phyloP scores from a whole-genome alignment of 2,888 invertebrate species.

The Sinodicranocentrus sp. region DNA sequence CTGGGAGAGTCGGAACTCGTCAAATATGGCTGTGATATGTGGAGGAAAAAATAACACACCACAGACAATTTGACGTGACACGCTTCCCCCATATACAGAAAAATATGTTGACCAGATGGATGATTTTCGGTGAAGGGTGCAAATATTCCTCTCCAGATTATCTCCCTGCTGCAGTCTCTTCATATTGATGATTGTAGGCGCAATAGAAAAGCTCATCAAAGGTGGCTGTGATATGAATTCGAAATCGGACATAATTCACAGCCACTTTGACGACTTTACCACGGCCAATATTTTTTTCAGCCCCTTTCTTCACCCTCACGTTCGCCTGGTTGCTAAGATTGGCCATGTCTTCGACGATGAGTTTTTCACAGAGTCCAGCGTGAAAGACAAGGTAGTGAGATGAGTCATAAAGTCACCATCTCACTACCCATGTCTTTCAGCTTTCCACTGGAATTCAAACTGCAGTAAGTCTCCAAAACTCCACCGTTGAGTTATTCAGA shows the following conservation, averaged over 20 bases:
- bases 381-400: slow-evolving; percentile 99
- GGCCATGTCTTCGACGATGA: slow-evolving; percentile 12
- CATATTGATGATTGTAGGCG: slow-evolving; percentile 27
- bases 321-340: too few relatives aligned
- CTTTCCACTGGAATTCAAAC: slow-evolving; percentile 80
- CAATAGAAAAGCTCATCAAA: slow-evolving; percentile 89
- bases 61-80: slow-evolving; percentile 90
- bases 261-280: slow-evolving; percentile 87
- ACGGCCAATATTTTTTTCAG: slow-evolving; percentile 21
- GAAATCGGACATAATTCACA: slow-evolving; percentile 85
- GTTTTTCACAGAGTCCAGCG: slow-evolving; percentile 79
- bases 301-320: neutral
- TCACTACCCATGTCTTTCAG: slow-evolving; percentile 99
- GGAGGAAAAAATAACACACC: slow-evolving; percentile 81
- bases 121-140: neutral
- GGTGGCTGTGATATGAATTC: slow-evolving; percentile 97
- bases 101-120: neutral
- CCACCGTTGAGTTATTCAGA: slow-evolving; percentile 56
- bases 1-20: slow-evolving; percentile 86
- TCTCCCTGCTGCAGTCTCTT: neutral
- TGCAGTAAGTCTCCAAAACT: slow-evolving; percentile 24
- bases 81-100: slow-evolving; percentile 77
- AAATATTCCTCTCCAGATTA: neutral
- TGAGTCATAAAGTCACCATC: slow-evolving; percentile 86
- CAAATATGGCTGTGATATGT: slow-evolving; percentile 98